These are phyloP conservation scores for Rhadinocentrus ornatus DNA, from an alignment of 2,797 vertebrate species.

Conservation along the genomic window DNA sequence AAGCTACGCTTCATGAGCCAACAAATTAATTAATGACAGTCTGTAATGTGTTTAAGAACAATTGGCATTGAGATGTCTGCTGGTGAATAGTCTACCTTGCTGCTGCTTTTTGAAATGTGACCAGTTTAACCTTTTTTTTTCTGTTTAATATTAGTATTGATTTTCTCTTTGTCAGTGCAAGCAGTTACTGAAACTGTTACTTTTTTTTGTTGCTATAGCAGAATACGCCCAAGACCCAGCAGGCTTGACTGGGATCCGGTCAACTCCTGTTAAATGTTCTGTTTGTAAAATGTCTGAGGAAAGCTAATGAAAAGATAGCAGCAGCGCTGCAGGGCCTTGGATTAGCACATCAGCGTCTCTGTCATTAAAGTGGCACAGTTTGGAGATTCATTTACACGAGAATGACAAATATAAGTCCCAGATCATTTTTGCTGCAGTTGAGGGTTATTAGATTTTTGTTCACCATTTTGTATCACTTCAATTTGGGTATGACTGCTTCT, in stretches of 20 bases:
- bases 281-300: slow-evolving; percentile 41
- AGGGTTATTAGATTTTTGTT: neutral
- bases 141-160: slow-evolving; percentile 30
- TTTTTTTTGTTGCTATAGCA: slow-evolving; percentile 25
- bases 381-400: slow-evolving; percentile 42
- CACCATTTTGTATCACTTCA: neutral
- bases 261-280: slow-evolving; percentile 31
- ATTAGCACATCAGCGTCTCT: slow-evolving; percentile 54
- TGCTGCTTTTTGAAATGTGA: slow-evolving; percentile 49
- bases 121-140: slow-evolving; percentile 49
- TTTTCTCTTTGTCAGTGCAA: slow-evolving; percentile 34
- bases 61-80: slow-evolving; percentile 66
- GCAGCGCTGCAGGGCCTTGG: slow-evolving; percentile 30
- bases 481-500: neutral
- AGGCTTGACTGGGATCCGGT: slow-evolving; percentile 21
- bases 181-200: slow-evolving; percentile 16
- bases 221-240: slow-evolving; percentile 33
- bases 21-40: slow-evolving; percentile 74
- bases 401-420: slow-evolving; percentile 23
- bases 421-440: slow-evolving; percentile 3
- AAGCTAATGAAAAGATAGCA: slow-evolving; percentile 58
- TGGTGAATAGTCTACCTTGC: slow-evolving; percentile 57
- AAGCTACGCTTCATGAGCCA: slow-evolving; percentile 66
- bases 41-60: slow-evolving; percentile 70
- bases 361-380: slow-evolving; percentile 35